Evolutionary conservation across 2,797 vertebrate genomes (phyloP).

Genomic region (Fratercula arctica): DNA sequence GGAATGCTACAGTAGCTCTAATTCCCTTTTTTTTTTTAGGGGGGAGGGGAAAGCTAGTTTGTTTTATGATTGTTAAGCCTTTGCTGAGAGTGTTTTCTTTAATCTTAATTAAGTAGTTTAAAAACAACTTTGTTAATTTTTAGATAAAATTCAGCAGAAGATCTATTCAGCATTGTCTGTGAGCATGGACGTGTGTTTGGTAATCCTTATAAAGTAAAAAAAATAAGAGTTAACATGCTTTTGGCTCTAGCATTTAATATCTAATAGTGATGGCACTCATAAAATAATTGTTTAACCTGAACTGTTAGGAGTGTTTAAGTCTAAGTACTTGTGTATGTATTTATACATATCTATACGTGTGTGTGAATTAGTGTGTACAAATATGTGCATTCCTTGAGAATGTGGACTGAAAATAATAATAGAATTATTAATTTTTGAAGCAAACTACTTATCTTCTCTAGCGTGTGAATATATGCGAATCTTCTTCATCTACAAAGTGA

Average conservation of each 20-base stretch:
- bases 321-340: neutral
- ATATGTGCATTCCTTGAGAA: neutral
- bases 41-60: neutral
- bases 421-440: neutral
- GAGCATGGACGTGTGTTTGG: neutral
- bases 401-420: neutral
- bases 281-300: neutral
- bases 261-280: neutral
- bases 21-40: neutral
- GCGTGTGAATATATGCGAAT: neutral
- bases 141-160: slow-evolving; percentile 28
- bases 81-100: neutral
- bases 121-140: slow-evolving; percentile 29
- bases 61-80: neutral
- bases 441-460: neutral
- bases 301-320: neutral
- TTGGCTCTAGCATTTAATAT: neutral
- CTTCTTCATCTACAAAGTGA: neutral
- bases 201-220: slow-evolving; percentile 9
- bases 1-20: slow-evolving; percentile 32
- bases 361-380: neutral
- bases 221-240: neutral
- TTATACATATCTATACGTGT: neutral
- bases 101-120: slow-evolving; percentile 37
- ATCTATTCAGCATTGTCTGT: neutral